Conservation (phyloP, 2,888 invertebrate genomes). For the Oegoconia quadripuncta region DNA sequence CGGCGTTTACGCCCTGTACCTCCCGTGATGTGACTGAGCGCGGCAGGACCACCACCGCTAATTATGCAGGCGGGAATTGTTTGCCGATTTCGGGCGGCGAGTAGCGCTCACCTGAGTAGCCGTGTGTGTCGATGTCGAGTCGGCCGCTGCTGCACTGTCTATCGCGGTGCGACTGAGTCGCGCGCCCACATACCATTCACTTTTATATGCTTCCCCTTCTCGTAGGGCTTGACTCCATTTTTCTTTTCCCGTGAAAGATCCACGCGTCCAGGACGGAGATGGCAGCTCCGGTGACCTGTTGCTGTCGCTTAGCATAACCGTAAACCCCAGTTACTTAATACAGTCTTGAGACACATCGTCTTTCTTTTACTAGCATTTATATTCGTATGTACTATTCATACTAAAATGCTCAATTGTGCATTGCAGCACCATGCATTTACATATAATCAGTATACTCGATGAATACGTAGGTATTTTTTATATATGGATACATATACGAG, state of each 20-base stretch:
- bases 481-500: no score
- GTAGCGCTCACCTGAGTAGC: conserved; percentile 39
- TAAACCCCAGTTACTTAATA: background rate
- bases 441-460: no score
- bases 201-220: conserved; percentile 69
- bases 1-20: conserved; percentile 18
- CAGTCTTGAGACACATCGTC: conserved; percentile 29
- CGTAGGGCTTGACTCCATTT: conserved; percentile 37
- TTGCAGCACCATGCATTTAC: no score
- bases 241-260: conserved; percentile 44
- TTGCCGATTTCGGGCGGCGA: conserved; percentile 17
- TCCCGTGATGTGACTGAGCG: conserved; percentile 31
- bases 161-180: conserved; percentile 63
- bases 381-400: conserved; percentile 12
- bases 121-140: conserved; percentile 22
- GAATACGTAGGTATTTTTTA: no score
- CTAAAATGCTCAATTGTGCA: conserved; percentile 13
- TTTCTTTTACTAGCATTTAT: conserved; percentile 12
- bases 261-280: conserved; percentile 17
- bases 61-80: conserved; percentile 27
- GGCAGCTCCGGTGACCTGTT: background rate
- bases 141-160: conserved; percentile 42
- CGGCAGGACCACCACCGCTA: conserved; percentile 25
- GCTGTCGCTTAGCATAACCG: background rate
- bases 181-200: conserved; percentile 52